Base-by-base conservation (phyloP, 64 coral and sea anemone species). In the Orbicella faveolata region DNA sequence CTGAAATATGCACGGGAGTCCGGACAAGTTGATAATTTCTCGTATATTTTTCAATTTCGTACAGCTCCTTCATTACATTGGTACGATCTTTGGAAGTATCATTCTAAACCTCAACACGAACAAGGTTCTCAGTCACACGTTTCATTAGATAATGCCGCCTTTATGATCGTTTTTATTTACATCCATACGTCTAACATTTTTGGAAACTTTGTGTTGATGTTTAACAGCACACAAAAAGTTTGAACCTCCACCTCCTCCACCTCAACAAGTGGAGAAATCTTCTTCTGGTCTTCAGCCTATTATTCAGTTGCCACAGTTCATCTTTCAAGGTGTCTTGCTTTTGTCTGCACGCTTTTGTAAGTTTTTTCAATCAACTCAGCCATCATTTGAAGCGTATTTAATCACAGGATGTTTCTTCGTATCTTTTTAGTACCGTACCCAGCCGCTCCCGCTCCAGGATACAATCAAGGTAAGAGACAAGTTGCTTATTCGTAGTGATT, bases 11-110 rank as follows among this genome's bases (percentile, higher is more conserved):
- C 20, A 25, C 3, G 1, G 67, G 23, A 83, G 20, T 67, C 61
- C 34, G 61, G 25, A 70, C 20, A 82, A 23, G 36, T 66, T 85
- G 11, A 39, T 85, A 26, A 52, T 23, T 72, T 70, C 1, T 85
- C 82, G 62, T 72, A 67, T 51, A 30, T 33, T 70, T 84, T 44
- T 19, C 17, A 84, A 64, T 25, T 68, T 25, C 66, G 2, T 26
- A n/a, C n/a, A 85, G 82, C 82, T 72, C 82, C 82, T 52, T 85
- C 82, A n/a, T 11, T 72, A 73, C 65, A 72, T 6, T 85, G 82
- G 82, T 41, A 85, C 64, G 82, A 85, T 52, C 82, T 85, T 35
- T 85, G 82, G 82, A 85, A 85, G 73, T 85, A 85, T 41, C 82
- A 85, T 53, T 85, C 82, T 9, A 85, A 85, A 15, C 64, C 64